Evolutionary conservation across 1,140 invertebrate species (phyloP), one percentile per base, ranked within the genome.

Genomic region (Pseudomyrmex gracilis): DNA sequence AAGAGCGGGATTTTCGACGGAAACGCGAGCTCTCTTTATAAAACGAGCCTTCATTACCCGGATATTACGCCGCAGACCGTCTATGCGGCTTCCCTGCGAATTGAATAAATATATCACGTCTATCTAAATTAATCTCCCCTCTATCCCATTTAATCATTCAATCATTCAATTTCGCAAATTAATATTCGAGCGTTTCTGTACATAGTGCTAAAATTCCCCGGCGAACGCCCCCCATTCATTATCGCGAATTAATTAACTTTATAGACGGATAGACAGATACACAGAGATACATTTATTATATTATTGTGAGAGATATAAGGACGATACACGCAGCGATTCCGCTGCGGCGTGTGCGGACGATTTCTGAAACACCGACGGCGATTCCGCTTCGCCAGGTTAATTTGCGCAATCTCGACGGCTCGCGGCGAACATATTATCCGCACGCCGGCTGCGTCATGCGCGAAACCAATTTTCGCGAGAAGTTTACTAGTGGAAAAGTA

Each of bases 81-180:
- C 66, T 68, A 68, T 34, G 34, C 12, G 43, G 66, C 43, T 80
- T 58, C 47, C 20, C 45, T 34, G n/a, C 34, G 43, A 12, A 71
- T 60, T 61, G 20, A 58, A 71, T 58, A 71, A 80, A 80, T 80
- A 47, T 49, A 58, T 47, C 53, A 47, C 45, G 34, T 49, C 43
- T 58, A 49, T 51, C 53, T 58, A 71, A 80, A 80, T 80, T 80
- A 80, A 80, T 80, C 66, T 34, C 13, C 9, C 7, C 24, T 76
- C n/a, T 22, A 47, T 61, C n/a, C 15, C n/a, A 20, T 80, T 80
- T 80, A 43, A 15, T 49, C 53, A 58, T 80, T 80, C 66, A 70
- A 80, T 80, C 76, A 80, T 71, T 71, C 66, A 71, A 80, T 80
- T 80, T 80, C 53, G 45, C 53, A 71, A 80, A 80, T 80, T 58